phyloP scores from a whole-genome alignment of 2,113 vertebrate genomes.

The Rattus rattus region DNA sequence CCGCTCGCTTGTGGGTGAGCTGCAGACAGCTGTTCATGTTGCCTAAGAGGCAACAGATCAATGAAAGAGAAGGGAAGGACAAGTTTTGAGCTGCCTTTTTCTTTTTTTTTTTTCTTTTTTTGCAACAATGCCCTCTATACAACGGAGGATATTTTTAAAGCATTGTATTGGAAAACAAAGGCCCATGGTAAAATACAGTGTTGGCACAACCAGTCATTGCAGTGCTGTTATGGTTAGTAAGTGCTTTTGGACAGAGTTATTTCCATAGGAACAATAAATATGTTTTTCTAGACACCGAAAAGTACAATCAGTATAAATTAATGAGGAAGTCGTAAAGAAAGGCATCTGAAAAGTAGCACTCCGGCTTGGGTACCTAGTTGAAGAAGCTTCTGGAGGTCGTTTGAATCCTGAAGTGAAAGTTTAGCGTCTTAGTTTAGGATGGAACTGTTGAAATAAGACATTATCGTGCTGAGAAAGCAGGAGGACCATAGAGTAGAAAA shows the following conservation, averaged over 20 bases:
- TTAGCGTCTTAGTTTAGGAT: not conserved
- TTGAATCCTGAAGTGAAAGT: constrained; percentile 49
- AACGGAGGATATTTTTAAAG: constrained; percentile 79
- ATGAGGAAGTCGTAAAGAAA: constrained; percentile 53
- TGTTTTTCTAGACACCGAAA: constrained; percentile 25
- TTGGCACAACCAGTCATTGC: constrained; percentile 79
- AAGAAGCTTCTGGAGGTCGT: constrained; percentile 43
- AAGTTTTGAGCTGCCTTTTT: constrained; percentile 78
- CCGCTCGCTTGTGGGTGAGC: constrained; percentile 68
- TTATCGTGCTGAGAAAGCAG: not conserved
- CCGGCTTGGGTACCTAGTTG: not conserved
- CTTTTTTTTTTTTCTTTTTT: constrained; percentile 53
- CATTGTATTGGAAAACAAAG: constrained; percentile 80
- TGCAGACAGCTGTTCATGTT: constrained; percentile 77
- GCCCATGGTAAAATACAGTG: constrained; percentile 68
- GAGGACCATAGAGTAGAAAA: constrained; percentile 1
- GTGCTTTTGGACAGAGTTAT: constrained; percentile 75
- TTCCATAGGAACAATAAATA: constrained; percentile 70
- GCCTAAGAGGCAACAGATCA: constrained; percentile 73
- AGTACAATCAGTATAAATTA: constrained; percentile 7
- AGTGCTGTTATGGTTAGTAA: constrained; percentile 77
- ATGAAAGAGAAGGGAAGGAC: constrained; percentile 78
- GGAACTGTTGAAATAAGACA: constrained; percentile 29
- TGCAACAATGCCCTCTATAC: constrained; percentile 75
- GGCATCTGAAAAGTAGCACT: constrained; percentile 2